Base-by-base conservation (phyloP, 2,888 invertebrate genomes). In the Trachelus tabidus region DNA sequence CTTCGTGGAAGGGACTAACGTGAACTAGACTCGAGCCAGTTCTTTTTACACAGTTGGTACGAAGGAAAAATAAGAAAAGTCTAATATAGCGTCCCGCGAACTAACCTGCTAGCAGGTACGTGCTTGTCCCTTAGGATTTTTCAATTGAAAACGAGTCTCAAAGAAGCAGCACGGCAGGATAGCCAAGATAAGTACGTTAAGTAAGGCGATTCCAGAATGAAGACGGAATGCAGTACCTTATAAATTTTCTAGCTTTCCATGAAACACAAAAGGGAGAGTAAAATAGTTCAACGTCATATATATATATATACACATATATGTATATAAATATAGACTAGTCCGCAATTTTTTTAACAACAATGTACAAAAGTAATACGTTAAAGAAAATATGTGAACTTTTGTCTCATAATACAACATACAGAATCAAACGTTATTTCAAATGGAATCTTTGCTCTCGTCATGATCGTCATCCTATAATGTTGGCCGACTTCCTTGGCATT, bases 401-500 rank as follows among this genome's bases (percentile, higher is more conserved):
- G 23, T 56, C 23, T 9, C 56, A 56, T 56, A 56, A 56, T 56
- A 56, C 6, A 9, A 23, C 23, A 23, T 56, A 23, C 23, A 56
- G 56, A 56, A 6, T 56, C 56, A 23, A 56, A 56, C 23, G 6
- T 56, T 23, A 56, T 56, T 23, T 2, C 2, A 0, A 56, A 23
- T 15, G 23, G 23, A 56, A 56, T 23, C 56, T 2, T 56, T 56
- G 56, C 6, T 15, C 2, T 56, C 56, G 56, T 56, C 56, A 23
- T 56, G 9, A 2, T 56, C 23, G 1, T 56, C 56, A 23, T 56
- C 56, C 23, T 56, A 56, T 56, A 56, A 56, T 1, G 56, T 23
- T 87, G 87, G 86, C 87, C 86, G 87, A 86, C 87, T 87, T 87
- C 85, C 80, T 84, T 81, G 6, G 33, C 71, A 34, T 56, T 56